Base-by-base conservation (phyloP, 2,797 vertebrate genomes). In the Scomberomorus guttatus region DNA sequence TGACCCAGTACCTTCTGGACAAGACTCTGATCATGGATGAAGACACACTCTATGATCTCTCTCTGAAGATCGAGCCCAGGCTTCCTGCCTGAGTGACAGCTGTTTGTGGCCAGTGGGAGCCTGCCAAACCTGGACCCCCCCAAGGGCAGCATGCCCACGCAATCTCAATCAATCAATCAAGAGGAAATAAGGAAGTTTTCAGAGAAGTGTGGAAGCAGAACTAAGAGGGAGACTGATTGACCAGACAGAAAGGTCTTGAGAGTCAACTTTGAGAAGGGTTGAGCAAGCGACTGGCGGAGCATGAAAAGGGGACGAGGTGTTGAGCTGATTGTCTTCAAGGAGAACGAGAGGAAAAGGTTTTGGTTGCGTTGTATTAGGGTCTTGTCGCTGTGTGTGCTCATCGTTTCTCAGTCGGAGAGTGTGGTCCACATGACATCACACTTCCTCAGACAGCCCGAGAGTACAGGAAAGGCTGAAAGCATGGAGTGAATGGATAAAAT, bases 21-120 rank as follows among this genome's bases (percentile, higher is more conserved):
- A 98, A 98, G 92, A 96, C 95, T 18, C 95, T 97, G 79, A 97
- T 97, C 91, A 98, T 98, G 89, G 98, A 99, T 11, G 98, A 99
- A 93, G 98, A 99, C 86, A 98, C 97, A 0, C 93, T 99, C 56
- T 99, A 99, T 76, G 97, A 97, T 79, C 96, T 99, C 80, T 99
- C 98, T 1, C 95, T 99, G 80, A 98, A 97, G 93, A 96, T 99
- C 18, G 98, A 98, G 90, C 97, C 98, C 78, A 96, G 98, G 87
- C 96, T 99, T 78, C 97, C 98, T 1, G 98, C 98, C 92, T 99
- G 97, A 99, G 77, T 85, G 37, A 18, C 76, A 83, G 72, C 92
- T 79, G 89, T 81, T 58, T 79, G 59, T 79, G 91, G 88, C 81
- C 87, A 75, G 69, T 54, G 65, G 80, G 79, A 82, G 73, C 81